phyloP scores from a whole-genome alignment of 1,140 invertebrate genomes.

The Zaprionus vittiger region DNA sequence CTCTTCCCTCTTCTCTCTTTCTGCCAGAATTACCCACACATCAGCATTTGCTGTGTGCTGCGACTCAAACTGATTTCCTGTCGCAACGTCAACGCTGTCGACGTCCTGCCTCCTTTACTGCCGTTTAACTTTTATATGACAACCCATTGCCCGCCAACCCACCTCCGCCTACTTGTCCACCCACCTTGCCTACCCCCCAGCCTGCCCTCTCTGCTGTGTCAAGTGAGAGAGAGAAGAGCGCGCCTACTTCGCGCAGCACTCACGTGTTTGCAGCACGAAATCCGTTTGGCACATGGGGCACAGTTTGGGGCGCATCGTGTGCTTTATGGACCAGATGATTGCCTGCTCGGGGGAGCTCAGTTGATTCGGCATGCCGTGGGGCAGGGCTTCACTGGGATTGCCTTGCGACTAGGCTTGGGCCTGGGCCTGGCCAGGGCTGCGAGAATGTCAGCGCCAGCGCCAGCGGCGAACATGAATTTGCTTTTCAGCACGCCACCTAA shows the following conservation, averaged over 20 bases:
- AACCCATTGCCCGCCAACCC: background rate
- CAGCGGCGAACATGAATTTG: slow-evolving; percentile 26
- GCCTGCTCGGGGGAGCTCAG: slow-evolving; percentile 55
- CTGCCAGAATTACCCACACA: slow-evolving; percentile 4
- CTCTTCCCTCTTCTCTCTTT: background rate
- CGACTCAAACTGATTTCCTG: slow-evolving; percentile 59
- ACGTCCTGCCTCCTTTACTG: slow-evolving; percentile 29
- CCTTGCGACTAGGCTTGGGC: background rate
- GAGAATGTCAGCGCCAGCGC: slow-evolving; percentile 4
- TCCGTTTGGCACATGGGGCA: slow-evolving; percentile 56
- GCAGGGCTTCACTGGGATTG: background rate
- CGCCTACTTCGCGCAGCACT: slow-evolving; percentile 9
- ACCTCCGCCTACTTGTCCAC: background rate
- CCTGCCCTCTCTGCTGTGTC: background rate
- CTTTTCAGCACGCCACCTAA: slow-evolving; percentile 34
- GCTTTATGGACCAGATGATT: slow-evolving; percentile 73
- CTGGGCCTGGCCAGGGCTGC: background rate
- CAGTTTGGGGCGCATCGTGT: slow-evolving; percentile 53
- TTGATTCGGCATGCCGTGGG: slow-evolving; percentile 33
- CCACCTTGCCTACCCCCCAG: background rate
- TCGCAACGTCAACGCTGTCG: slow-evolving; percentile 47
- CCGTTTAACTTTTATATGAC: slow-evolving; percentile 49
- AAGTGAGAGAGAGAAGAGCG: background rate
- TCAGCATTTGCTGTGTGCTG: slow-evolving; percentile 15
- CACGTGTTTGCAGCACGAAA: slow-evolving; percentile 57